Evolutionary conservation across 1,140 invertebrate genomes (phyloP).

Genomic region (Lepidotrigona ventralis): DNA sequence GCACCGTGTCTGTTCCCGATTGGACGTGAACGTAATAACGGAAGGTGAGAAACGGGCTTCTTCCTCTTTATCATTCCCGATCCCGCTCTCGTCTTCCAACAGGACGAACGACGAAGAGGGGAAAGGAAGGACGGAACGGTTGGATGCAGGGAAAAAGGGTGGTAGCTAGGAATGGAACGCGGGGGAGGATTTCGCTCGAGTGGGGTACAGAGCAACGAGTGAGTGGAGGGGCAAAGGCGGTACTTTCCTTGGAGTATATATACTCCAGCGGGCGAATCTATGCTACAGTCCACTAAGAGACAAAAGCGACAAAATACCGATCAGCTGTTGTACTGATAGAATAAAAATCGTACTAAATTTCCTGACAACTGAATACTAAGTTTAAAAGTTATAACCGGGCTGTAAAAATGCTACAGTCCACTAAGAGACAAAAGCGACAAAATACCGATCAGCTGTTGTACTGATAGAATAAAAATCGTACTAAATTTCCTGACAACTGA

Average conservation of each 20-base stretch:
- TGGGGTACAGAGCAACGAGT: constrained; percentile 41
- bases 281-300: constrained; percentile 76
- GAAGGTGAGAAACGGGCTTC: neutral
- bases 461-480: constrained; percentile 3
- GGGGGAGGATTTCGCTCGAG: constrained; percentile 66
- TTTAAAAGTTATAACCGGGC: too few species aligned
- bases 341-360: neutral
- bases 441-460: constrained; percentile 27
- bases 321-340: constrained; percentile 8
- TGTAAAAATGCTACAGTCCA: constrained; percentile 78
- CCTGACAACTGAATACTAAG: neutral
- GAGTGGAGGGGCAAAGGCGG: constrained; percentile 52
- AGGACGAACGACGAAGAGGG: neutral
- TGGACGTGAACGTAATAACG: neutral
- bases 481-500: neutral
- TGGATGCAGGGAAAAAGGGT: constrained; percentile 40
- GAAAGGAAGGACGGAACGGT: neutral
- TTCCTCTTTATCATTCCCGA: too few species aligned
- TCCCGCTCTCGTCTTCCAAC: too few species aligned
- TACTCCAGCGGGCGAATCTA: constrained; percentile 71
- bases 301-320: constrained; percentile 67
- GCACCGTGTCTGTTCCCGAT: too few species aligned
- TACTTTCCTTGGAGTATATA: constrained; percentile 74
- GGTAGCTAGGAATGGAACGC: constrained; percentile 49
- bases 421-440: constrained; percentile 65